phyloP scores from a whole-genome alignment of 2,113 vertebrate species.

The Mustela lutreola region DNA sequence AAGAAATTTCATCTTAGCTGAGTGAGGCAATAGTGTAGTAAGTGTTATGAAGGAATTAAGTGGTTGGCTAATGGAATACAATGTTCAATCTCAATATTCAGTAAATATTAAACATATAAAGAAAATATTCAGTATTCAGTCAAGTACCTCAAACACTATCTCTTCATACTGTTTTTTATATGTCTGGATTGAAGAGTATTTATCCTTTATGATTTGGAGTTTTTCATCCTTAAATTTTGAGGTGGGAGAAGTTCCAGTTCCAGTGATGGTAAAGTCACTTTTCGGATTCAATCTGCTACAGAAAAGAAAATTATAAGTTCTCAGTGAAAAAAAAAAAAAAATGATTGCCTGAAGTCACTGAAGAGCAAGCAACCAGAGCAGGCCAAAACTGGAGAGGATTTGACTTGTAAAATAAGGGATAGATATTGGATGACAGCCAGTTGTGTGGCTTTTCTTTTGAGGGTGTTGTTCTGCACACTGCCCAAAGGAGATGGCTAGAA shows the following conservation, averaged over 20 bases:
- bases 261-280: background rate
- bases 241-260: background rate
- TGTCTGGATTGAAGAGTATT: background rate
- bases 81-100: background rate
- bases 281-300: background rate
- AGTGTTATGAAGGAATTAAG: background rate
- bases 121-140: background rate
- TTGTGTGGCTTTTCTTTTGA: background rate
- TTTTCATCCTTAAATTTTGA: slow-evolving; percentile 18
- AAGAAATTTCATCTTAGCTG: background rate
- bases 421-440: background rate
- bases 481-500: background rate
- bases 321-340: background rate
- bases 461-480: too few species aligned
- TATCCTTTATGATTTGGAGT: background rate
- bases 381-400: background rate
- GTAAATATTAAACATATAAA: background rate
- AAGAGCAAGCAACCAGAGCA: background rate
- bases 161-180: background rate
- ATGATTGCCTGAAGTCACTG: background rate
- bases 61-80: background rate
- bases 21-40: background rate
- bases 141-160: background rate
- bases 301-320: background rate
- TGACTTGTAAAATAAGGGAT: background rate